Base-by-base conservation (phyloP, 2,113 vertebrate genomes). In the Campylorhamphus procurvoides region DNA sequence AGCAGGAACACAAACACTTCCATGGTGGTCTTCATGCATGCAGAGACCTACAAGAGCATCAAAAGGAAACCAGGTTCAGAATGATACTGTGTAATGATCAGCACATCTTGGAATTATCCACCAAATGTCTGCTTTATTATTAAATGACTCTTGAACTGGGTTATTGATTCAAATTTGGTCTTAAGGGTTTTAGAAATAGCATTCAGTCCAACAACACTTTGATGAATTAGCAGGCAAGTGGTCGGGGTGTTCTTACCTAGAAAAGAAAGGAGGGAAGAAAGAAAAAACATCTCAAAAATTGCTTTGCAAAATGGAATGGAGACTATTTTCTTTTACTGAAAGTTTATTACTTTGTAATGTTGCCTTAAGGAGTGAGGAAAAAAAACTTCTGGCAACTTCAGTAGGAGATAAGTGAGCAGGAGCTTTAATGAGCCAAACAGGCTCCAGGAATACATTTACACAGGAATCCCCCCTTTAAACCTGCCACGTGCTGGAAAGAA, bases 161-260 rank as follows among this genome's bases (percentile, higher is more conserved):
- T 89, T 81, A 46, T 85, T 69, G 11, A 49, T 72, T 93, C 9
- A 73, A 90, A 35, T 75, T 71, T 87, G 16, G 60, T 80, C 82
- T 84, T 80, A 39, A 76, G 87, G 31, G 12, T 29, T 93, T 93
- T 55, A 87, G 80, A 91, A 94, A 86, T 20, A 81, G 8, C 24
- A 55, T 53, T 87, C 78, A 88, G 14, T 52, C 46, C 91, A 97
- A 93, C 3, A 50, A 6, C 8, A 35, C 39, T 37, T 73, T 71
- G 28, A 49, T 71, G 69, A 72, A 72, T 87, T 90, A 74, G 29
- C 50, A 83, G 64, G 24, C 8, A 80, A 25, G 6, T 62, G 33
- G 24, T 81, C 78, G 67, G 44, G 18, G 14, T 76, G 64, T 17
- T 12, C 19, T 95, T 87, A 20, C 19, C 55, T 53, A 27, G 40